Base-by-base conservation (phyloP, 2,888 invertebrate genomes). In the Platypus cylindrus region DNA sequence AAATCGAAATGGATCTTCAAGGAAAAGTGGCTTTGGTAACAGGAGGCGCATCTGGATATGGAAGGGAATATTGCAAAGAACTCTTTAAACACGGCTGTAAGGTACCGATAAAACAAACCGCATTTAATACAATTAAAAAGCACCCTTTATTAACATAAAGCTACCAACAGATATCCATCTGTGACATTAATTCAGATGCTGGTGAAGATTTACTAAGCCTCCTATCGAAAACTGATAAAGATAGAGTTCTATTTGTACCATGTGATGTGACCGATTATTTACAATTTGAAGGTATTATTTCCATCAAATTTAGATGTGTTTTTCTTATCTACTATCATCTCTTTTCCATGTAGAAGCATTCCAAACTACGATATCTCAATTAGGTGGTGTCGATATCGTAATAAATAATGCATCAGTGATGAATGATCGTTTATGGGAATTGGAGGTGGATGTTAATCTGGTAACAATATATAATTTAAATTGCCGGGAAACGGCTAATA, bases 191-290 rank as follows among this genome's bases (percentile, higher is more conserved):
- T 50, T 66, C 71, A 3, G 77, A 76, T 44, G 70, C 72, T 22
- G 80, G 78, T 8, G 78, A 80, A 49, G 73, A 75, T 50, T 63
- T 81, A 29, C 66, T 72, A 5, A 75, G 77, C 44, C 71, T 72
- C 40, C 60, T 80, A 17, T 67, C 68, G 22, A 74, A 76, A 52
- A 75, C 73, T 51, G 77, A 76, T 26, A 70, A 78, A 49, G 77
- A 78, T 53, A 71, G 73, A 39, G 75, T 78, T 7, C 62, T 80
- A 43, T 81, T 77, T 55, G 79, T 78, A 48, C 74, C 74, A 32
- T 79, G 80, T 51, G 81, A 81, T 52, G 81, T 81, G 44, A 81
- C 81, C 0, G 81, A 81, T 58, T 81, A 80, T 58, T 73, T 75
- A 20, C 80, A 80, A 54, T 80, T 78, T 54, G 80, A 81, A 67